Evolutionary conservation across 1,140 invertebrate species (phyloP).

Genomic region (Drosophila santomea): DNA sequence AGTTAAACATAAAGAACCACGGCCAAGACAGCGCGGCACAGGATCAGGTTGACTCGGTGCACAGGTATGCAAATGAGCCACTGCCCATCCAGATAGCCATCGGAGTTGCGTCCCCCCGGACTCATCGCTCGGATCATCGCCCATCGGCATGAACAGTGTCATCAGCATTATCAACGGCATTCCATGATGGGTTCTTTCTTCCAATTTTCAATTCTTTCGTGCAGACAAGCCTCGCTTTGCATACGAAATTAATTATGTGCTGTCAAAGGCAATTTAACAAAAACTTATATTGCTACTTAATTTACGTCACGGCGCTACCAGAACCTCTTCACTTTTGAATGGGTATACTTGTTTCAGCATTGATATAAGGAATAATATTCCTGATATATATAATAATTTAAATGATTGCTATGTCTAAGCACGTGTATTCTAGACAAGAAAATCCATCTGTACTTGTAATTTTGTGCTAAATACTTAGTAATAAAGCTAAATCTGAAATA

Average conservation of each 20-base stretch:
- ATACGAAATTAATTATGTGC: conserved; percentile 80
- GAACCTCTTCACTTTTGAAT: conserved; percentile 33
- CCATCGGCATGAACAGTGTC: conserved; percentile 56
- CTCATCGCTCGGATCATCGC: conserved; percentile 50
- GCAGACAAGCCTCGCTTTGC: conserved; percentile 61
- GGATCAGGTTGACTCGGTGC: conserved; percentile 25
- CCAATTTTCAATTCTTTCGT: conserved; percentile 61
- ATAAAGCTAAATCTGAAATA: too few species aligned
- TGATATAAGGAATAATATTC: too few species aligned
- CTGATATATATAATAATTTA: too few species aligned
- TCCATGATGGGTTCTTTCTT: conserved; percentile 63
- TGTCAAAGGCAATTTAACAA: conserved; percentile 77
- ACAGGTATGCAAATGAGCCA: conserved; percentile 69
- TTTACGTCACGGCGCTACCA: conserved; percentile 80
- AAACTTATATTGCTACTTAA: conserved; percentile 83
- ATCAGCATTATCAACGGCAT: conserved; percentile 70
- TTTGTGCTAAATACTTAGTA: too few species aligned
- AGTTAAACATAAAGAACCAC: conserved; percentile 8
- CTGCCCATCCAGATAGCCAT: conserved; percentile 61
- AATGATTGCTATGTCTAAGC: too few species aligned
- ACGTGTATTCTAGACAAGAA: too few species aligned
- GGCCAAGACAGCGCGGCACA: conserved; percentile 8
- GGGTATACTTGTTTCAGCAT: background rate
- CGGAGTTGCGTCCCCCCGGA: conserved; percentile 16
- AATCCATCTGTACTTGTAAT: too few species aligned